phyloP scores from a whole-genome alignment of 2,888 invertebrate genomes.

The Sinotaia quadrata region DNA sequence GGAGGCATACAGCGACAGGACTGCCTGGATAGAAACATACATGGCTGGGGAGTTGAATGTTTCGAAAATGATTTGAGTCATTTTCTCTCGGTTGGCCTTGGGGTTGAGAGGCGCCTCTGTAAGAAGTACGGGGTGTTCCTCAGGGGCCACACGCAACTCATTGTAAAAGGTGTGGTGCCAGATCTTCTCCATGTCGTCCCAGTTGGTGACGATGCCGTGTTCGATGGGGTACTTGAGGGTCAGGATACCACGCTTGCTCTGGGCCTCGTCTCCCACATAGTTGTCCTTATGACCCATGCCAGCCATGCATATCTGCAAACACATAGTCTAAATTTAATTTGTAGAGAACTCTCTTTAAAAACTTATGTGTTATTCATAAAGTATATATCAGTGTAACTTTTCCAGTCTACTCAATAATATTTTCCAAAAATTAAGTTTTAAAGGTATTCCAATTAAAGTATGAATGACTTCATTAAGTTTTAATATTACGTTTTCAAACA shows the following conservation, averaged over 20 bases:
- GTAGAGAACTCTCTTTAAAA: too few relatives aligned
- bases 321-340: too few relatives aligned
- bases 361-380: too few relatives aligned
- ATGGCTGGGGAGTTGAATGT: conserved; percentile 93
- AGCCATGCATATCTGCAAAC: too few relatives aligned
- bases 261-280: conserved; percentile 40
- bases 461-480: too few relatives aligned
- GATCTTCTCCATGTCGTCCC: conserved; percentile 66
- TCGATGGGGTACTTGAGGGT: conserved; percentile 60
- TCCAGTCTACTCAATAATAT: too few relatives aligned
- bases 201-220: conserved; percentile 67
- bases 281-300: conserved; percentile 40
- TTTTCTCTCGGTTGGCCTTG: conserved; percentile 95
- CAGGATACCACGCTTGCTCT: conserved; percentile 39
- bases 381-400: too few relatives aligned
- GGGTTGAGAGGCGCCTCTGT: conserved; percentile 95
- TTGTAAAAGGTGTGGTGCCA: conserved; percentile 76
- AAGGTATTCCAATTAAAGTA: too few relatives aligned
- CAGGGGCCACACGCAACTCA: conserved; percentile 90
- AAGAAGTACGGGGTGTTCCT: conserved; percentile 92
- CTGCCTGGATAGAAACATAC: too few relatives aligned
- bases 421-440: too few relatives aligned
- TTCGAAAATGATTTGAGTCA: conserved; percentile 80
- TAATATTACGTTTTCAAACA: too few relatives aligned
- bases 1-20: too few relatives aligned